Conservation (phyloP, 1,140 invertebrate genomes). For the Drosophila simulans region DNA sequence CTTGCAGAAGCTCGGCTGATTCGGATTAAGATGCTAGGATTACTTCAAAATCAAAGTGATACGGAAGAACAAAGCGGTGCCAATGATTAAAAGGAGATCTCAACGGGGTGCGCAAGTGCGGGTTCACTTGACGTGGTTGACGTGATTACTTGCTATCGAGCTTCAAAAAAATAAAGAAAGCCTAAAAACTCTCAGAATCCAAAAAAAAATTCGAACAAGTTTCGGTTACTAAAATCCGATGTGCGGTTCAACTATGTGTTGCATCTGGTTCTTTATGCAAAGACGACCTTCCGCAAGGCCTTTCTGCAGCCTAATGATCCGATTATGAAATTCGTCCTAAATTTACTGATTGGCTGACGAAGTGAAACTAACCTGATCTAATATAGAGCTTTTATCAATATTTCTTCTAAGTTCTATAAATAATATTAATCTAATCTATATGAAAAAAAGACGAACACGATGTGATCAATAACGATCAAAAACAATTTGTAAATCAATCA, state of each 20-base stretch:
- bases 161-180: too few relatives aligned
- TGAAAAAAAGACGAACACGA: slow-evolving; percentile 36
- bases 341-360: not conserved
- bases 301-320: too few relatives aligned
- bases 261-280: too few relatives aligned
- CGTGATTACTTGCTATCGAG: too few relatives aligned
- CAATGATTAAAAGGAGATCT: slow-evolving; percentile 1
- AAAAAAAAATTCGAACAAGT: too few relatives aligned
- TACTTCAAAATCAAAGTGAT: slow-evolving; percentile 25
- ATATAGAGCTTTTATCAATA: slow-evolving; percentile 18
- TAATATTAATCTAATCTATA: slow-evolving; percentile 65
- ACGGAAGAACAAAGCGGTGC: not conserved
- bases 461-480: slow-evolving; percentile 67
- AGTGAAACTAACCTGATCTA: slow-evolving; percentile 55
- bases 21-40: slow-evolving; percentile 56
- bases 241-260: too few relatives aligned
- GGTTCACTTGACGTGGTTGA: too few relatives aligned
- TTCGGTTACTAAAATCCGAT: too few relatives aligned
- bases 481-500: slow-evolving; percentile 68
- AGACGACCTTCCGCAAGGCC: too few relatives aligned
- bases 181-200: too few relatives aligned
- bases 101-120: not conserved
- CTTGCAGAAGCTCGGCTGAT: slow-evolving; percentile 19
- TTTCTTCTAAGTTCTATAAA: slow-evolving; percentile 46
- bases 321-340: not conserved